Conservation (phyloP, 2,113 vertebrate species). For the Triplophysa rosa region DNA sequence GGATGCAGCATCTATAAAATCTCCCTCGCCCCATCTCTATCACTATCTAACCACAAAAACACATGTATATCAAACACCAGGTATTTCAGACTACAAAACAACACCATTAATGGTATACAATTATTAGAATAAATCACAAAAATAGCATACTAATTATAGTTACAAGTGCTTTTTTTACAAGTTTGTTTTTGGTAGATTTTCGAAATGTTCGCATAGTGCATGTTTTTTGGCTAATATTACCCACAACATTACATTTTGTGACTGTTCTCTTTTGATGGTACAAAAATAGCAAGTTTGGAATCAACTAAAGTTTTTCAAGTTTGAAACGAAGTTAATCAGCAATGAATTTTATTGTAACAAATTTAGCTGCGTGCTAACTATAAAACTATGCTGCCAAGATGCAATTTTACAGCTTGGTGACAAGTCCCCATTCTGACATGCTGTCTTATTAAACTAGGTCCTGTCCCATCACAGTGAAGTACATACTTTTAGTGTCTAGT, state of each 20-base stretch:
- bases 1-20: slow-evolving; percentile 31
- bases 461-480: not conserved
- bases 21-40: slow-evolving; percentile 31
- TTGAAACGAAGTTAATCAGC: too few species aligned
- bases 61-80: not conserved
- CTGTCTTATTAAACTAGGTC: too few species aligned
- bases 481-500: not conserved
- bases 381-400: not conserved
- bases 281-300: too few species aligned
- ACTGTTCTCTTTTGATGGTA: too few species aligned
- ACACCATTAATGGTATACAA: not conserved
- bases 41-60: slow-evolving; percentile 29
- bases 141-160: too few species aligned
- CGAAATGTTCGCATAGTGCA: too few species aligned
- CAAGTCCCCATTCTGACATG: not conserved
- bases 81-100: not conserved
- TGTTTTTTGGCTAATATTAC: too few species aligned
- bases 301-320: too few species aligned
- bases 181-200: too few species aligned
- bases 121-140: not conserved
- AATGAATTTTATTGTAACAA: not conserved
- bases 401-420: not conserved
- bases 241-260: too few species aligned
- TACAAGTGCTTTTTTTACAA: too few species aligned
- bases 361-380: not conserved